Evolutionary conservation across 23 tunicate species (phyloP).

Genomic region (Corella eumyota): DNA sequence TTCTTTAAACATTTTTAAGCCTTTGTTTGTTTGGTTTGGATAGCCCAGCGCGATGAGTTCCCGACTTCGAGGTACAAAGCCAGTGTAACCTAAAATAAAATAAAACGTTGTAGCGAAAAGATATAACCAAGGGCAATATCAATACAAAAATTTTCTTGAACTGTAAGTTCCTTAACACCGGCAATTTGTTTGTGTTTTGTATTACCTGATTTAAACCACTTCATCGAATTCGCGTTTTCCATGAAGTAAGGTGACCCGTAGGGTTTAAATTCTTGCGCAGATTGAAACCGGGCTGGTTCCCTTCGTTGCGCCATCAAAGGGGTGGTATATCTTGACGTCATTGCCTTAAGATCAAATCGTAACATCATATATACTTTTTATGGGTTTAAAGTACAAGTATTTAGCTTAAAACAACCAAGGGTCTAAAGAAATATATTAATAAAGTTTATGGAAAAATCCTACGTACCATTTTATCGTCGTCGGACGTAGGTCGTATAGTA

Average conservation of each 20-base stretch:
- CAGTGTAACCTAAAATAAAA: slow-evolving; percentile 90
- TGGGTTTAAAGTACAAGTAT: too few relatives aligned
- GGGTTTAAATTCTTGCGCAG: slow-evolving; percentile 50
- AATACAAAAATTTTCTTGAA: too few relatives aligned
- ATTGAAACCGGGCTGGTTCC: slow-evolving; percentile 26
- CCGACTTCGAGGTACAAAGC: slow-evolving; percentile 80
- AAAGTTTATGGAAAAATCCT: too few relatives aligned
- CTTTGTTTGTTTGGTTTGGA: slow-evolving; percentile 44
- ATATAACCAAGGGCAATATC: too few relatives aligned
- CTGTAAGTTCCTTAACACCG: too few relatives aligned
- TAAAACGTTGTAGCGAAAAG: not conserved
- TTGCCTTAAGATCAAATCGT: slow-evolving; percentile 4
- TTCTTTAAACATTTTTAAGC: slow-evolving; percentile 27
- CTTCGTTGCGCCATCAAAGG: slow-evolving; percentile 23
- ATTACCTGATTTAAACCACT: slow-evolving; percentile 92
- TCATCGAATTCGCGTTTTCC: slow-evolving; percentile 52
- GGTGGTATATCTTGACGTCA: slow-evolving; percentile 27
- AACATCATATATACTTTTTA: too few relatives aligned
- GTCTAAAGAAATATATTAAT: too few relatives aligned
- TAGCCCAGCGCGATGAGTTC: slow-evolving; percentile 68
- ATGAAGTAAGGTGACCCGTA: slow-evolving; percentile 75
- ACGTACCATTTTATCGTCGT: slow-evolving; percentile 49
- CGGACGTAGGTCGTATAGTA: slow-evolving; percentile 32
- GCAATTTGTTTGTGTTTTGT: too few relatives aligned
- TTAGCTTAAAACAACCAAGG: too few relatives aligned